Conservation (phyloP, 2,113 vertebrate species). For the Dendrocopos noguchii region DNA sequence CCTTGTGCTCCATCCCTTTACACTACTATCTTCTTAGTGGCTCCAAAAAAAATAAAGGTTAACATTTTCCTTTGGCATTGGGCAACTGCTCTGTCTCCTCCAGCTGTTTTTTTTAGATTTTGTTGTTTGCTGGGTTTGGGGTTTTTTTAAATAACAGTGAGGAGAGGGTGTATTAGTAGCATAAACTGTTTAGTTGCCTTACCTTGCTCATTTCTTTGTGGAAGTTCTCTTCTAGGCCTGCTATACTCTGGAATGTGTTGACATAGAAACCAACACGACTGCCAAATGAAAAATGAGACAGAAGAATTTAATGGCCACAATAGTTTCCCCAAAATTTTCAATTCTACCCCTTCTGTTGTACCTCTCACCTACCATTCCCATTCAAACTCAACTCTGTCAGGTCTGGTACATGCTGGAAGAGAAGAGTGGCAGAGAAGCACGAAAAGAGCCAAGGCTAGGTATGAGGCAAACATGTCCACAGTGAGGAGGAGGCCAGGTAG, state of each 20-base stretch:
- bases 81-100: background rate
- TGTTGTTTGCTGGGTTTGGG: background rate
- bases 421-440: background rate
- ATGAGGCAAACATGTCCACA: background rate
- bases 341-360: background rate
- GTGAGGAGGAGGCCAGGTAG: background rate
- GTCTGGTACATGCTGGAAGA: background rate
- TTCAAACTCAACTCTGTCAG: background rate
- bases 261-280: constrained; percentile 99
- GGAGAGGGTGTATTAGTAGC: background rate
- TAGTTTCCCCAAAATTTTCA: background rate
- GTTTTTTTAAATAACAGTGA: background rate
- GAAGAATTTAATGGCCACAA: background rate
- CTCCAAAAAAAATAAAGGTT: background rate
- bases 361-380: background rate
- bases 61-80: background rate
- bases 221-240: constrained; percentile 97
- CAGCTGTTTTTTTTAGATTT: background rate
- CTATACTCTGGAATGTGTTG: constrained; percentile 98
- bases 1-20: background rate
- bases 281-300: constrained; percentile 34
- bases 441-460: background rate
- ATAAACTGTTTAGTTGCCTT: constrained; percentile 50
- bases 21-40: background rate
- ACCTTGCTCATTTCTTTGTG: constrained; percentile 98